Percentiles rank a stretch among this genome's conserved stretches.
These are phyloP conservation scores for Gracilinanus agilis DNA, from an alignment of 2,113 vertebrate species.

Conservation along the genomic window DNA sequence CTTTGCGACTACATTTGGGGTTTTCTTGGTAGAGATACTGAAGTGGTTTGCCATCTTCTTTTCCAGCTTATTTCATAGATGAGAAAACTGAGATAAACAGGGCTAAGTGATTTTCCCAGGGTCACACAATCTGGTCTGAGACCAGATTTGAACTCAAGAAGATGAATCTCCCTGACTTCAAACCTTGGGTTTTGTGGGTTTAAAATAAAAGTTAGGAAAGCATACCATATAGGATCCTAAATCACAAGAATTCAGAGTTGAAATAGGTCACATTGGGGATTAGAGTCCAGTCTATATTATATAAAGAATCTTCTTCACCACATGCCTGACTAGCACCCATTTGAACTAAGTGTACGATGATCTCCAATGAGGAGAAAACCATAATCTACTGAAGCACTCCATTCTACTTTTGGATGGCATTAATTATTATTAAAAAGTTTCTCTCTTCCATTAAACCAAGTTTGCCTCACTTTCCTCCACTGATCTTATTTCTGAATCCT, in stretches of 20 bases:
- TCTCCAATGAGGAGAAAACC: background rate
- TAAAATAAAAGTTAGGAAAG: background rate
- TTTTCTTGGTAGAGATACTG: too few relatives aligned
- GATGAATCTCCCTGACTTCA: too few relatives aligned
- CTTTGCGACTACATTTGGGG: too few relatives aligned
- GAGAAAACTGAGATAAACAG: too few relatives aligned
- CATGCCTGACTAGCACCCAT: background rate
- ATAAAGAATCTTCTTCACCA: background rate
- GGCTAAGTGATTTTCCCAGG: too few relatives aligned
- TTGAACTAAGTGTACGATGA: background rate
- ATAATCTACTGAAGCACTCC: background rate
- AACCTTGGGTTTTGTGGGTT: background rate
- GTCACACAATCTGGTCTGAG: too few relatives aligned
- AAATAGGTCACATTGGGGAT: background rate
- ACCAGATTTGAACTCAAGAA: too few relatives aligned
- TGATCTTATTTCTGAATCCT: background rate
- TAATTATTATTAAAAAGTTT: background rate
- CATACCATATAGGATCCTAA: background rate
- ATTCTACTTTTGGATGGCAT: background rate
- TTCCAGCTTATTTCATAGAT: too few relatives aligned
- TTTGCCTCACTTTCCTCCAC: background rate
- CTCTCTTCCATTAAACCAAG: background rate
- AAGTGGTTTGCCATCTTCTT: too few relatives aligned
- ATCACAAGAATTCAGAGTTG: background rate
- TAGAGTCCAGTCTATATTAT: too few relatives aligned